Conservation (phyloP, 2,888 invertebrate genomes). For the Stegana nigrithorax region DNA sequence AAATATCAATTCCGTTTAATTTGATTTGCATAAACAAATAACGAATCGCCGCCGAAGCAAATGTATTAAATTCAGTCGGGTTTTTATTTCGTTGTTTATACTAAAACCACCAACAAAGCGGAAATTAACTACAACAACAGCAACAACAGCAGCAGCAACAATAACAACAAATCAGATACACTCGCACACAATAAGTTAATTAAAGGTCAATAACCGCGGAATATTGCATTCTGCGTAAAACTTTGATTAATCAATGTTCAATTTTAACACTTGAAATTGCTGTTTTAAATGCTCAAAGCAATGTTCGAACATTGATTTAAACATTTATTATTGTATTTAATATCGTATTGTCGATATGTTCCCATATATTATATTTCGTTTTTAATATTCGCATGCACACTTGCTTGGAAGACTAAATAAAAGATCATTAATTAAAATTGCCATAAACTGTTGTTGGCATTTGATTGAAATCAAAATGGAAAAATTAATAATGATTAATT, state of each 20-base stretch:
- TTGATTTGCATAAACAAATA: conserved; percentile 15
- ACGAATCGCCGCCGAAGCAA: not conserved
- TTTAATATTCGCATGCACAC: no score
- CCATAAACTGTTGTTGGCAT: not conserved
- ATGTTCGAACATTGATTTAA: no score
- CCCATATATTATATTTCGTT: not conserved
- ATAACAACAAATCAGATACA: not conserved
- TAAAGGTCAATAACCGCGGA: conserved; percentile 9
- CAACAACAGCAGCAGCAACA: not conserved
- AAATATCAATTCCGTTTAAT: not conserved
- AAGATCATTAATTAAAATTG: conserved; percentile 6
- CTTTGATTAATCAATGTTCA: conserved; percentile 12
- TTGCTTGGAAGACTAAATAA: no score
- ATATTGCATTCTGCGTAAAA: conserved; percentile 3
- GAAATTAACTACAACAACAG: not conserved
- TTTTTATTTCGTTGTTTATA: not conserved
- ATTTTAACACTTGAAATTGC: no score
- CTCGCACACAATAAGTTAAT: not conserved
- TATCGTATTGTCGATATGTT: no score
- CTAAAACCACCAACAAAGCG: not conserved
- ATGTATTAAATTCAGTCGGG: not conserved
- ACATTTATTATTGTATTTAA: no score
- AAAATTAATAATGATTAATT: no score
- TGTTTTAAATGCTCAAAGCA: no score
- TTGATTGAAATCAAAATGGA: no score